Conservation (phyloP, 2,797 vertebrate species). For the Podarcis siculus region DNA sequence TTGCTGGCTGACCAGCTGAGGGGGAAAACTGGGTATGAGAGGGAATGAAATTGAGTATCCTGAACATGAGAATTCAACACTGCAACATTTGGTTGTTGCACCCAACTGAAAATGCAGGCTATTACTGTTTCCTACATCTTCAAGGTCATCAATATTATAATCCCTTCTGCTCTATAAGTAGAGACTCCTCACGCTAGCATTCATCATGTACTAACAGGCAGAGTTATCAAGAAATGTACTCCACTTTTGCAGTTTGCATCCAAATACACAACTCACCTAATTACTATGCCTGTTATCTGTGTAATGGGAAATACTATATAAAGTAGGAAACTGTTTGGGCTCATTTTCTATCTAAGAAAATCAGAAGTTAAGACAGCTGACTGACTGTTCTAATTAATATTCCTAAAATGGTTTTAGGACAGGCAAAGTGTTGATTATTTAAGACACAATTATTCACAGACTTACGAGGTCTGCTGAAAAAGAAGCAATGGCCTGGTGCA, state of each 20-base stretch:
- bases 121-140: too few species aligned
- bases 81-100: background rate
- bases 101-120: too few species aligned
- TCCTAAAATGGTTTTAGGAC: constrained; percentile 40
- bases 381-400: constrained; percentile 42
- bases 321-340: background rate
- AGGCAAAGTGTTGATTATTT: background rate
- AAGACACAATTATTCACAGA: background rate
- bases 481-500: background rate
- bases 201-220: background rate
- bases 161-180: background rate
- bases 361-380: constrained; percentile 47
- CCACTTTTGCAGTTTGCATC: background rate
- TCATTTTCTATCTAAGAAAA: background rate
- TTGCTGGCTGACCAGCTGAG: background rate
- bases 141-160: too few species aligned
- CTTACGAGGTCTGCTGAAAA: background rate
- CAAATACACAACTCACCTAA: background rate
- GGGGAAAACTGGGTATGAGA: background rate
- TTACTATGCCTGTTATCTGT: background rate
- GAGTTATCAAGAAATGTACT: background rate
- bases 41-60: background rate
- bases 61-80: background rate
- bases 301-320: background rate
- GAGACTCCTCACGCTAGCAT: background rate